Evolutionary conservation across 2,113 vertebrate genomes (phyloP).

Genomic region (Myxocyprinus asiaticus): DNA sequence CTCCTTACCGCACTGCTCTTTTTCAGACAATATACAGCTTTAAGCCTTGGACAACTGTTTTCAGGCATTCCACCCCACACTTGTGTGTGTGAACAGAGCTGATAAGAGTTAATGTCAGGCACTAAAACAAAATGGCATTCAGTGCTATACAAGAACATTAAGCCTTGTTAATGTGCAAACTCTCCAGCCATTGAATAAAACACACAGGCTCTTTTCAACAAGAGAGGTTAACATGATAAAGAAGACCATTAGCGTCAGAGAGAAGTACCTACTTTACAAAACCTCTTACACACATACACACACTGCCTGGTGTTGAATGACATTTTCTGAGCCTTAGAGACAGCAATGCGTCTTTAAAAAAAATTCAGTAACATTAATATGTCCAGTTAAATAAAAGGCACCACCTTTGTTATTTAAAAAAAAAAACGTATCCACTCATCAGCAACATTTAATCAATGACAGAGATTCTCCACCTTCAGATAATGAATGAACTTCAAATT

Average conservation of each 20-base stretch:
- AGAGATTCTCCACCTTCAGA: no score
- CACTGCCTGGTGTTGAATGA: no score
- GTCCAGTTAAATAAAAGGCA: no score
- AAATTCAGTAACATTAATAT: not conserved
- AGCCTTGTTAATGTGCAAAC: not conserved
- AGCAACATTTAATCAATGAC: no score
- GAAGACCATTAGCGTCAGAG: not conserved
- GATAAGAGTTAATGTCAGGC: slow-evolving; percentile 3
- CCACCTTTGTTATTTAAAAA: no score
- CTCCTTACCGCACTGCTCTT: not conserved
- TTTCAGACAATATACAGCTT: not conserved
- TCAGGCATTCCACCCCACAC: not conserved
- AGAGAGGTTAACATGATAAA: not conserved
- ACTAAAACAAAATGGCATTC: slow-evolving; percentile 8
- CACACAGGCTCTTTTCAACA: slow-evolving; percentile 13
- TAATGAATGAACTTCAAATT: no score
- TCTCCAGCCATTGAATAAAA: not conserved
- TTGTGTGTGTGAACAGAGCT: not conserved
- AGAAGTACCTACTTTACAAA: not conserved
- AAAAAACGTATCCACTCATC: no score
- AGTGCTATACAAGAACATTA: not conserved
- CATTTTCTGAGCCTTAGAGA: no score
- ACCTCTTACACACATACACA: no score
- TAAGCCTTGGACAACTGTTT: not conserved
- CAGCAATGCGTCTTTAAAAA: not conserved